A percentile compares a stretch with the other conserved stretches of the same genome.
These are phyloP conservation scores for Drosophila barbarae DNA, from an alignment of 2,888 invertebrate genomes.

Conservation along the genomic window DNA sequence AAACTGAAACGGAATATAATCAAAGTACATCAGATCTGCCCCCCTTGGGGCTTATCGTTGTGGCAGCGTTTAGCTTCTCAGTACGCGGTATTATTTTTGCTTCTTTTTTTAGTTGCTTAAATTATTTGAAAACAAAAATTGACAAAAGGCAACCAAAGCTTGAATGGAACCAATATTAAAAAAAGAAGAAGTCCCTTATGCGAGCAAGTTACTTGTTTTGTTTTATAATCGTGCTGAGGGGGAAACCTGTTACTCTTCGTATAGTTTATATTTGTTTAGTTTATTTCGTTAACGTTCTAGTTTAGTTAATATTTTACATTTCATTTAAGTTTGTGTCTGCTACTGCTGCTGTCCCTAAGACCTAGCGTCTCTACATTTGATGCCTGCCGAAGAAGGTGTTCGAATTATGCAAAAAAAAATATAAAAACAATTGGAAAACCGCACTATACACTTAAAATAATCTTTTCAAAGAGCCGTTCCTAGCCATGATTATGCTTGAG, in stretches of 20 bases:
- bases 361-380: constrained; percentile 29
- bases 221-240: constrained; percentile 30
- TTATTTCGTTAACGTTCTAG: constrained; percentile 28
- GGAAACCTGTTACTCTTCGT: constrained; percentile 53
- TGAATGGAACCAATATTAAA: constrained; percentile 20
- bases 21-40: constrained; percentile 49
- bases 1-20: constrained; percentile 61
- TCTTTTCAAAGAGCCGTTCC: constrained; percentile 9
- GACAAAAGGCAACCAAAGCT: constrained; percentile 22
- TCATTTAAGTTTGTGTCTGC: constrained; percentile 37
- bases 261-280: constrained; percentile 16
- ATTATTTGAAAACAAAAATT: constrained; percentile 24
- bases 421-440: constrained; percentile 28
- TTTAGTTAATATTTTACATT: constrained; percentile 43
- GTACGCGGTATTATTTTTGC: constrained; percentile 48
- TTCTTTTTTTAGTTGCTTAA: constrained; percentile 58
- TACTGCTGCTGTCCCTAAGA: constrained; percentile 38
- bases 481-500: not conserved
- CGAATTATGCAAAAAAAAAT: constrained; percentile 13
- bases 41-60: constrained; percentile 45
- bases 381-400: constrained; percentile 23
- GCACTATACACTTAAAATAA: constrained; percentile 10
- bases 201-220: constrained; percentile 27
- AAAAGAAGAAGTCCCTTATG: constrained; percentile 23
- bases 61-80: constrained; percentile 75